Evolutionary conservation across 2,888 invertebrate species (phyloP).

Genomic region (Patella pellucida): DNA sequence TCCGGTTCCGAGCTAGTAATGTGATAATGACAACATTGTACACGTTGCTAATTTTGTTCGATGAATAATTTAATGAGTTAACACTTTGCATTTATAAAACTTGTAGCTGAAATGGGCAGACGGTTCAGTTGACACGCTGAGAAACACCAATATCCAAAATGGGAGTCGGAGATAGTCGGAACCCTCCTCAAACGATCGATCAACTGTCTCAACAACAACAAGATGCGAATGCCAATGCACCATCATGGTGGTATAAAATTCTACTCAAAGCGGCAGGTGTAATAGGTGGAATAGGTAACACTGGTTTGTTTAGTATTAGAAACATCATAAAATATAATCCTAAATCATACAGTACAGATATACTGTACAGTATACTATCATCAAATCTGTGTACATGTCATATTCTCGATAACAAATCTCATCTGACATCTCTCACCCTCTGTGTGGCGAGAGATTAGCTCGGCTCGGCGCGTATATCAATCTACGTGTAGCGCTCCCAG

Average conservation of each 20-base stretch:
- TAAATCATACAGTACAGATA: no score
- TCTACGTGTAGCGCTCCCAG: no score
- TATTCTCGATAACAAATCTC: no score
- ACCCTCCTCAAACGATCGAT: neutral
- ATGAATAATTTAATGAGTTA: no score
- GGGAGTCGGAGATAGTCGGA: neutral
- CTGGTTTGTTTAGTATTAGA: no score
- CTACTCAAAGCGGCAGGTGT: slow-evolving; percentile 46
- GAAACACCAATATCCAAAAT: neutral
- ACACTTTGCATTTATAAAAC: no score
- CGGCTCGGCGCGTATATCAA: no score
- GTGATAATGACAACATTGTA: slow-evolving; percentile 21
- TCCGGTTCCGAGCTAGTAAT: neutral
- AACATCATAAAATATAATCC: no score
- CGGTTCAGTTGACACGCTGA: neutral
- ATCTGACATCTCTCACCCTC: no score
- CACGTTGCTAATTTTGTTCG: slow-evolving; percentile 19
- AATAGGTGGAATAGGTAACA: slow-evolving; percentile 48
- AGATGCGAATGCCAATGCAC: slow-evolving; percentile 14
- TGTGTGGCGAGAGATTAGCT: no score
- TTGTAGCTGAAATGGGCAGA: neutral
- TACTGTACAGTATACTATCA: no score
- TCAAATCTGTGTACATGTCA: no score
- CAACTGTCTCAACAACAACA: neutral
- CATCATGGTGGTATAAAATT: slow-evolving; percentile 54